Evolutionary conservation across 37 sponge, comb jelly and placozoan genomes (phyloP), one percentile per base, ranked within the genome.

Genomic region (Halichondria panicea): DNA sequence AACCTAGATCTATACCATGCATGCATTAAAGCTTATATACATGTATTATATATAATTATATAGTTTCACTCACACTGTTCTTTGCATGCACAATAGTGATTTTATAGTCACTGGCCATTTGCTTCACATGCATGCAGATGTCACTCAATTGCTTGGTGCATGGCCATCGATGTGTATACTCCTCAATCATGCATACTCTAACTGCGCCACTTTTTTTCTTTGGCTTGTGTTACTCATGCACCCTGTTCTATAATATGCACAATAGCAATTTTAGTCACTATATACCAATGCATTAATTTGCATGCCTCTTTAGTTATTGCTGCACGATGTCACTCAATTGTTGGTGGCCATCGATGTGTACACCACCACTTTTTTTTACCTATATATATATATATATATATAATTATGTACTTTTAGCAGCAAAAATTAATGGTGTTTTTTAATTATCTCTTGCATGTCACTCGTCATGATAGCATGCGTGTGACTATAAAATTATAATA

Each of bases 151-250:
- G 92, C 61, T 81, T 87, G 60, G 77, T n/a, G n/a, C n/a, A n/a
- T 48, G 27, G 99, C 96, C 96, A 95, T 95, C 4, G 70, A 43
- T 1, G 37, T 46, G 65, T 98, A 98, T 0, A 93, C 90, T 74
- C 95, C n/a, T n/a, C n/a, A n/a, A n/a, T n/a, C n/a, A n/a, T n/a
- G n/a, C 99, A 73, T 98, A 98, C 67, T 95, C 84, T 30, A 98
- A 63, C 28, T 48, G 30, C 9, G 92, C 59, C 13, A 98, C 99
- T 43, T 64, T 24, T 9, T 56, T 28, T 28, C 57, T 56, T 56
- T 24, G n/a, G n/a, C n/a, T n/a, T n/a, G n/a, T n/a, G n/a, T n/a
- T n/a, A n/a, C n/a, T n/a, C n/a, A n/a, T n/a, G n/a, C n/a, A n/a
- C n/a, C n/a, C n/a, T n/a, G n/a, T n/a, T n/a, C n/a, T n/a, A n/a